These are phyloP conservation scores for Lycocerus yunnanus DNA, from an alignment of 2,888 invertebrate species.

Conservation along the genomic window DNA sequence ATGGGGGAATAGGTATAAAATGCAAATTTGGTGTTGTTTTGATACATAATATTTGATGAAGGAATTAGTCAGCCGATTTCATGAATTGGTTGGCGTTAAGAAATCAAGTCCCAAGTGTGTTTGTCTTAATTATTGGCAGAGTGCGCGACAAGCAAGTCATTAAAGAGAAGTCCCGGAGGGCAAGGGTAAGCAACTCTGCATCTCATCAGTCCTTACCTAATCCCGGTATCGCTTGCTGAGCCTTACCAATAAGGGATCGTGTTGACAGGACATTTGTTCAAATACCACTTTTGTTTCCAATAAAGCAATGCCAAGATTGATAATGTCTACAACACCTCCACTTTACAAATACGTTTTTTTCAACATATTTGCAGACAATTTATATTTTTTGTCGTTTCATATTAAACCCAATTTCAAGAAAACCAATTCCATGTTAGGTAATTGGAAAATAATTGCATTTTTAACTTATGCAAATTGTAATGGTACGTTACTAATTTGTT, in stretches of 20 bases:
- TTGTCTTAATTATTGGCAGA: conserved; percentile 57
- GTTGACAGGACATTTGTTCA: conserved; percentile 56
- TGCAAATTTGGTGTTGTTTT: conserved; percentile 28
- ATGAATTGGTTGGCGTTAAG: conserved; percentile 29
- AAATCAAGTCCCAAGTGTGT: conserved; percentile 52
- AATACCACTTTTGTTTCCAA: conserved; percentile 41
- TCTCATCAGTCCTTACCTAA: conserved; percentile 53
- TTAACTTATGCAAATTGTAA: not conserved
- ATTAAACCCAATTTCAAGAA: not conserved
- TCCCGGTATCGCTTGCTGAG: conserved; percentile 44
- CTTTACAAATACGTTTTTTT: conserved; percentile 10
- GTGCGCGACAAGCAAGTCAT: conserved; percentile 56
- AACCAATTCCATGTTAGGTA: not conserved
- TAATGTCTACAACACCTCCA: conserved; percentile 22
- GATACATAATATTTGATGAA: conserved; percentile 27
- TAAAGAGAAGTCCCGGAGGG: conserved; percentile 54
- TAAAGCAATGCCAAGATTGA: conserved; percentile 40
- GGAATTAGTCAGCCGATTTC: conserved; percentile 35
- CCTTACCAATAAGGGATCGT: conserved; percentile 50
- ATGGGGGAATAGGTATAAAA: conserved; percentile 2
- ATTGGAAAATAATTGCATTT: not conserved
- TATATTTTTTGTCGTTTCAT: not conserved
- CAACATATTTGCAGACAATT: not conserved
- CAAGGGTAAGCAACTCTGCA: conserved; percentile 49
- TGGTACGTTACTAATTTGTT: not conserved